Percentiles rank a stretch among this genome's conserved stretches.
phyloP scores from a whole-genome alignment of 2,888 invertebrate species.

The Mechanitis mazaeus region DNA sequence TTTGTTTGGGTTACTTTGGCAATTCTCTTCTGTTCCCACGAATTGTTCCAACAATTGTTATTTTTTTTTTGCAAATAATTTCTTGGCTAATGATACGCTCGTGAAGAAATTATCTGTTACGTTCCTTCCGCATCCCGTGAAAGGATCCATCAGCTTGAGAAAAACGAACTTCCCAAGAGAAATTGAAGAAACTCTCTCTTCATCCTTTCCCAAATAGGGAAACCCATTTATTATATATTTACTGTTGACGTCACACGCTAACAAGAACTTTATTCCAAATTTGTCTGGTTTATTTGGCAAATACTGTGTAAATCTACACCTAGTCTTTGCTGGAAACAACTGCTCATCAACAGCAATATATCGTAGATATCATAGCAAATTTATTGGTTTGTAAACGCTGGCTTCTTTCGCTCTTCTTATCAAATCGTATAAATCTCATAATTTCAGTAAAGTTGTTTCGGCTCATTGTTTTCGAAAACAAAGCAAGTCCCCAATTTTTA shows the following conservation, averaged over 20 bases:
- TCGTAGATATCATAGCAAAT: constrained; percentile 26
- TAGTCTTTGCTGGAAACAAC: constrained; percentile 14
- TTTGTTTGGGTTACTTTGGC: constrained; percentile 4
- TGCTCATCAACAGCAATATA: constrained; percentile 17
- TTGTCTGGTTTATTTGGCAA: constrained; percentile 10
- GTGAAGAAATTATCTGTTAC: too few relatives aligned
- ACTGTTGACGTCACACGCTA: constrained; percentile 15
- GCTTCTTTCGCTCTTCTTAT: constrained; percentile 21
- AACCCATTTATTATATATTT: constrained; percentile 17
- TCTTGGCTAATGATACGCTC: too few relatives aligned
- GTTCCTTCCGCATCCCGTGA: too few relatives aligned
- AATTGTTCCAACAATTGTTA: neutral
- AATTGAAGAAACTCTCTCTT: constrained; percentile 9
- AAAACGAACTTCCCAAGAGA: constrained; percentile 13
- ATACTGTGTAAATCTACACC: constrained; percentile 16
- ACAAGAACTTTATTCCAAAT: constrained; percentile 7
- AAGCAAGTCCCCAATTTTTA: constrained; percentile 31
- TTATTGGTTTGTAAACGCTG: constrained; percentile 22
- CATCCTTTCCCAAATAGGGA: constrained; percentile 11
- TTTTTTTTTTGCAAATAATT: too few relatives aligned
- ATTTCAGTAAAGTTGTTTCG: constrained; percentile 33
- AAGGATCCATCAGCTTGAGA: too few relatives aligned
- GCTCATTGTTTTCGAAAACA: constrained; percentile 32
- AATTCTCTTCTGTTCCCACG: neutral
- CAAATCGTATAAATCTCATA: constrained; percentile 29